Conservation (phyloP, 2,113 vertebrate genomes). For the Tretioscincus oriximinensis region DNA sequence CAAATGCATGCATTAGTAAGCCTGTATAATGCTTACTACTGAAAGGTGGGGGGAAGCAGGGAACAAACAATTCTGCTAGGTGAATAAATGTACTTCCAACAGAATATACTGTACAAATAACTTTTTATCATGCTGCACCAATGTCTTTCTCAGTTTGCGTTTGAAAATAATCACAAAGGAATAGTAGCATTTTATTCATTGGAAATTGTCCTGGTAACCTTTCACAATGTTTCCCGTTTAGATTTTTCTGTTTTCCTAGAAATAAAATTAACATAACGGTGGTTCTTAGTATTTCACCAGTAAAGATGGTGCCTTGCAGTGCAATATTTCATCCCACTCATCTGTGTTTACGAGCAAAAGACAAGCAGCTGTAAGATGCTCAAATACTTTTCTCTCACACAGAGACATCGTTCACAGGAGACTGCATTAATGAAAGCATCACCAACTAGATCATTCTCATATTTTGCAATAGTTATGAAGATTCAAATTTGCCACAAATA, state of each 20-base stretch:
- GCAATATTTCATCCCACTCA: slow-evolving; percentile 18
- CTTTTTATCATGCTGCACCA: background rate
- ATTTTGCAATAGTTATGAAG: slow-evolving; percentile 11
- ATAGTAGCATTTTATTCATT: background rate
- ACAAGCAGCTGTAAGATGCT: slow-evolving; percentile 20
- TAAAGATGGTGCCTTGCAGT: background rate
- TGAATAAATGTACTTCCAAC: background rate
- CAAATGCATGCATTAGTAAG: background rate
- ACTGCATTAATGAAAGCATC: background rate
- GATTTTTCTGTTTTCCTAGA: background rate
- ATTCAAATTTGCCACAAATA: slow-evolving; percentile 36
- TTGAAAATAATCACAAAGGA: background rate
- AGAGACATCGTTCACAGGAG: background rate
- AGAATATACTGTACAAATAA: background rate
- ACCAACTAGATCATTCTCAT: slow-evolving; percentile 2
- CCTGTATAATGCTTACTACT: background rate
- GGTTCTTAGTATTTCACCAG: slow-evolving; percentile 1
- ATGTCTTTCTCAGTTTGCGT: background rate
- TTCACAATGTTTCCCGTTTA: background rate
- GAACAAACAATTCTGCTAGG: background rate
- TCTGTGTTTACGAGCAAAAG: background rate
- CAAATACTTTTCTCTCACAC: background rate
- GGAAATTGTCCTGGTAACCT: background rate
- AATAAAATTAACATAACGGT: background rate
- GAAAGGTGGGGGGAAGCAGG: background rate